Evolutionary conservation across 37 sponge, comb jelly and placozoan species (phyloP), one percentile per base, ranked within the genome.

Genomic region (Halichondria panicea): DNA sequence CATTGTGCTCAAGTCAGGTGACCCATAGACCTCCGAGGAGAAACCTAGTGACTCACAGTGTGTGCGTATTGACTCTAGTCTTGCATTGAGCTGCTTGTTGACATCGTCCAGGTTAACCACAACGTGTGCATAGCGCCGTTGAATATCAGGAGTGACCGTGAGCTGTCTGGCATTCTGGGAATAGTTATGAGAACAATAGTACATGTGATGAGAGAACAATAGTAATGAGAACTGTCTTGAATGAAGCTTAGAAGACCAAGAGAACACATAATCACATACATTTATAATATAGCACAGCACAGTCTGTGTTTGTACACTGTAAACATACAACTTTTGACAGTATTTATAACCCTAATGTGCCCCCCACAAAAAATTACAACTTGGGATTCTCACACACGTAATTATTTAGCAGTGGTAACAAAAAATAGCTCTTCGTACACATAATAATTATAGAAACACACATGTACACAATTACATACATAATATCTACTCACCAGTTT

Each of bases 41-140:
- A 75, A 87, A 25, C 87, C 87, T 36, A 87, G 72, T 12, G 25
- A 56, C 0, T 64, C 70, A 79, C 75, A 71, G 76, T 79, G 67
- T 12, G 25, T 69, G 75, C 50, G 79, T 39, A 89, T 73, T 40
- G 70, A 44, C 40, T 85, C 87, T 41, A 80, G 60, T 24, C 78
- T 58, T 48, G 46, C 3, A 32, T 84, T 80, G 22, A 90, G 63
- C 80, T 85, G 86, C 87, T 82, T 86, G 50, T 91, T 91, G 4
- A 91, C 79, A 43, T 85, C 92, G 35, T 91, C 92, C 58, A 91
- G 60, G 33, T 91, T 80, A 0, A 91, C 65, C 7, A 91, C 61
- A 33, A 77, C 60, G 6, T 56, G 30, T 0, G 92, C 87, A 78
- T 85, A 91, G 50, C 78, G 78, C 31, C 56, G 71, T 65, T 82